Evolutionary conservation across 1,140 invertebrate species (phyloP).

Genomic region (Leptestheria dahalacensis): DNA sequence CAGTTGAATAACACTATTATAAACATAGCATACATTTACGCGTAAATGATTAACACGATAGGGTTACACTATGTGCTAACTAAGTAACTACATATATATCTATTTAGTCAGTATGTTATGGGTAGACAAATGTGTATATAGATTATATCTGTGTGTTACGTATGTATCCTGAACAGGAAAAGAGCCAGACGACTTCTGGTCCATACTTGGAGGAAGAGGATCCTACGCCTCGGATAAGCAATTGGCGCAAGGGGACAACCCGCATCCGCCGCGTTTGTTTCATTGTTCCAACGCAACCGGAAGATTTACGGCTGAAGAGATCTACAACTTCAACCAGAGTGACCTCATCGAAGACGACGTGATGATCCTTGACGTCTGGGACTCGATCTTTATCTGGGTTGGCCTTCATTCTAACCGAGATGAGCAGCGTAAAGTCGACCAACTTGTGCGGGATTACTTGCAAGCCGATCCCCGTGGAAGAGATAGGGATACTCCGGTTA

Average conservation of each 20-base stretch:
- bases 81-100: too few species aligned
- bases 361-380: slow-evolving; percentile 68
- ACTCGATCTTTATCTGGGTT: slow-evolving; percentile 69
- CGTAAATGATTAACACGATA: too few species aligned
- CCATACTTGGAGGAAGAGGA: slow-evolving; percentile 36
- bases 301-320: slow-evolving; percentile 52
- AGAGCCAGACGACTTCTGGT: slow-evolving; percentile 47
- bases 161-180: slow-evolving; percentile 31
- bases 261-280: slow-evolving; percentile 46
- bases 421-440: slow-evolving; percentile 41
- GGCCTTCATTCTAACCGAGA: slow-evolving; percentile 46
- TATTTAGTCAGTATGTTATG: too few species aligned
- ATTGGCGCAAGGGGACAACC: slow-evolving; percentile 32
- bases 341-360: slow-evolving; percentile 68
- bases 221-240: slow-evolving; percentile 37
- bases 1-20: too few species aligned
- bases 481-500: slow-evolving; percentile 57
- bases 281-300: slow-evolving; percentile 45
- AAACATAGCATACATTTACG: too few species aligned
- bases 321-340: slow-evolving; percentile 63
- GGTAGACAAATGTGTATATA: too few species aligned
- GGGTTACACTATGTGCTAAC: too few species aligned
- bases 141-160: neutral
- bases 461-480: slow-evolving; percentile 54
- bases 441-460: slow-evolving; percentile 38